phyloP scores from a whole-genome alignment of 2,797 vertebrate species.

The Phrynocephalus vlangalii region DNA sequence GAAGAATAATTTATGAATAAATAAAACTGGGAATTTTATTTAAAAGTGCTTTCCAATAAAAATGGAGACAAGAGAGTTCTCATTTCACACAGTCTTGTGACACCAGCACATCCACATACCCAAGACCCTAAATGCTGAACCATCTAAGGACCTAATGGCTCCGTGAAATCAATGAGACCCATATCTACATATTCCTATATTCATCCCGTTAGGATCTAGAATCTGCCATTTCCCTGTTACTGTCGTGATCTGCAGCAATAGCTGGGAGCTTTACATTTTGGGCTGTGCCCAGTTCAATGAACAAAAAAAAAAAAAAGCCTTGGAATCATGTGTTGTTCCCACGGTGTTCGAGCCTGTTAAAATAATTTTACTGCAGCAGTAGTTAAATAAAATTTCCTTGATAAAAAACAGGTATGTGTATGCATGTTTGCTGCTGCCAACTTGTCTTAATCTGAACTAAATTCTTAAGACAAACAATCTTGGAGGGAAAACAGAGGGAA shows the following conservation, averaged over 20 bases:
- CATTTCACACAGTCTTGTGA: constrained; percentile 34
- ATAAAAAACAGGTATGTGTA: constrained; percentile 11
- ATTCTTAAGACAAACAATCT: constrained; percentile 22
- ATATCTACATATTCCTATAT: background rate
- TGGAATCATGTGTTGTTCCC: constrained; percentile 18
- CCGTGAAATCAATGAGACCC: background rate
- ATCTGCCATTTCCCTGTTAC: background rate
- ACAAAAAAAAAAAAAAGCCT: constrained; percentile 43
- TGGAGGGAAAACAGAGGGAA: background rate
- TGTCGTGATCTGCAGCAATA: constrained; percentile 18
- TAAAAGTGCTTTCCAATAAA: background rate
- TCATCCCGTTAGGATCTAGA: constrained; percentile 26
- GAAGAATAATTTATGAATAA: constrained; percentile 44
- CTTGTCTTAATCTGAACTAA: constrained; percentile 47
- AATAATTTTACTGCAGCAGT: constrained; percentile 23
- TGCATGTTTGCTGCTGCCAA: background rate
- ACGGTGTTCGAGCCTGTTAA: constrained; percentile 40
- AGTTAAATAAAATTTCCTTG: constrained; percentile 24
- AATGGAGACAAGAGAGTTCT: constrained; percentile 40
- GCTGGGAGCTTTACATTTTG: constrained; percentile 42
- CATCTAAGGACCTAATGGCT: background rate
- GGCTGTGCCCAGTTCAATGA: constrained; percentile 3
- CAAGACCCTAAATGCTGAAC: constrained; percentile 31
- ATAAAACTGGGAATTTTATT: background rate
- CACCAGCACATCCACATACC: constrained; percentile 1